Percentiles rank a stretch among this genome's conserved stretches.
Conservation (phyloP, 92 coral and sea anemone species). For the Meandrina meandrites region DNA sequence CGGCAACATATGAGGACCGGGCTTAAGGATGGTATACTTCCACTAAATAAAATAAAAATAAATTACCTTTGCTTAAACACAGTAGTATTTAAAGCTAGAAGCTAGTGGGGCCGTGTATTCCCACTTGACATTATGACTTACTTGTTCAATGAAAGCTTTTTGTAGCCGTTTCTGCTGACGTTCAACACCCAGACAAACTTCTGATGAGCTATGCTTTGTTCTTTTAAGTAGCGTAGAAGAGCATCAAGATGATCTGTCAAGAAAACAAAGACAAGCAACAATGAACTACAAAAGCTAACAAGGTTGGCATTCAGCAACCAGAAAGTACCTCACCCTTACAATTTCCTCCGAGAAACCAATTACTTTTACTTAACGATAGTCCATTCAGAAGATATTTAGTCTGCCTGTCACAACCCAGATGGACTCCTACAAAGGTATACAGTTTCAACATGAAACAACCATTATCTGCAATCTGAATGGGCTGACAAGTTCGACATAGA, state of each 20-base stretch:
- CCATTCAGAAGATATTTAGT: not conserved
- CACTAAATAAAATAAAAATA: too few species aligned
- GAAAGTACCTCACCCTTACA: not conserved
- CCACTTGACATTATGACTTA: slow-evolving; percentile 8
- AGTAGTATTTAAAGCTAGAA: too few species aligned
- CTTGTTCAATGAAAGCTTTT: slow-evolving; percentile 75
- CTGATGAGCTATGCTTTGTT: slow-evolving; percentile 69
- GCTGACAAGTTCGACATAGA: not conserved
- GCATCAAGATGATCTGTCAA: slow-evolving; percentile 67
- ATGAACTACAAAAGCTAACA: not conserved
- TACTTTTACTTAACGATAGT: not conserved
- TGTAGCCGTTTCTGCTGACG: slow-evolving; percentile 77
- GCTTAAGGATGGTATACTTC: not conserved
- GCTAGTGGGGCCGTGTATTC: too few species aligned
- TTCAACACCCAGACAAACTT: slow-evolving; percentile 86
- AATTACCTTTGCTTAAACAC: too few species aligned
- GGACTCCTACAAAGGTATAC: too few species aligned
- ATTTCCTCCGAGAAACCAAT: not conserved
- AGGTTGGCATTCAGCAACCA: not conserved
- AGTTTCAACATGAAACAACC: too few species aligned
- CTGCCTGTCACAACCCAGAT: not conserved
- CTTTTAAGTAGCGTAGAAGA: slow-evolving; percentile 66
- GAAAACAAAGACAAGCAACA: not conserved
- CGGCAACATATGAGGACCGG: too few species aligned
- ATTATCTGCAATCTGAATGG: not conserved